Percentiles rank a stretch among this genome's conserved stretches.
Conservation (phyloP, 2,113 vertebrate species). For the Pollachius pollachius region DNA sequence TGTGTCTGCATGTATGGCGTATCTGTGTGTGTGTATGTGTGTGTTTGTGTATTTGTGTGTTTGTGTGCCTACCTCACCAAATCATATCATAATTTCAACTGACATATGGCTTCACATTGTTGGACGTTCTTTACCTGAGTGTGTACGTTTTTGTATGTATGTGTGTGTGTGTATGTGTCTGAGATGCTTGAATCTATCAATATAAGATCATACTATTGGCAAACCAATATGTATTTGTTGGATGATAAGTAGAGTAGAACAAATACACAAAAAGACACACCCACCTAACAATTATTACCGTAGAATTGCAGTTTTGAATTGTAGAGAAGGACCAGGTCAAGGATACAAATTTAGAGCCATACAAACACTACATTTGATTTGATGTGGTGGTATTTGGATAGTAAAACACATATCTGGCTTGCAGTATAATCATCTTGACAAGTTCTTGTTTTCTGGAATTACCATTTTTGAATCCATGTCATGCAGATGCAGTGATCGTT, state of each 20-base stretch:
- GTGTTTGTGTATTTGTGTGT: neutral
- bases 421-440: constrained; percentile 20
- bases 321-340: constrained; percentile 17
- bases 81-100: too few relatives aligned
- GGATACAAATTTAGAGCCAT: constrained; percentile 28
- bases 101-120: too few relatives aligned
- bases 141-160: too few relatives aligned
- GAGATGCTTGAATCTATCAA: too few relatives aligned
- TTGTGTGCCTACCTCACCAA: too few relatives aligned
- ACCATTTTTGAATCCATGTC: constrained; percentile 2
- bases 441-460: too few relatives aligned
- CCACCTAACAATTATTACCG: neutral
- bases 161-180: neutral
- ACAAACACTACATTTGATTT: constrained; percentile 15
- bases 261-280: too few relatives aligned
- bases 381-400: constrained; percentile 41
- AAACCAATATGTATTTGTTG: too few relatives aligned
- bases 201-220: too few relatives aligned
- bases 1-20: constrained; percentile 1
- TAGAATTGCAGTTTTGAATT: constrained; percentile 43
- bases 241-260: too few relatives aligned
- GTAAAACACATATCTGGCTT: constrained; percentile 29
- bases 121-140: neutral
- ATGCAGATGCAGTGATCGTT: constrained; percentile 22
- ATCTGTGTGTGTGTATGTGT: constrained; percentile 8